A percentile compares a stretch with the other conserved stretches of the same genome.
These are phyloP conservation scores for Hydrotaea cyrtoneurina DNA, from an alignment of 2,888 invertebrate genomes.

Conservation along the genomic window DNA sequence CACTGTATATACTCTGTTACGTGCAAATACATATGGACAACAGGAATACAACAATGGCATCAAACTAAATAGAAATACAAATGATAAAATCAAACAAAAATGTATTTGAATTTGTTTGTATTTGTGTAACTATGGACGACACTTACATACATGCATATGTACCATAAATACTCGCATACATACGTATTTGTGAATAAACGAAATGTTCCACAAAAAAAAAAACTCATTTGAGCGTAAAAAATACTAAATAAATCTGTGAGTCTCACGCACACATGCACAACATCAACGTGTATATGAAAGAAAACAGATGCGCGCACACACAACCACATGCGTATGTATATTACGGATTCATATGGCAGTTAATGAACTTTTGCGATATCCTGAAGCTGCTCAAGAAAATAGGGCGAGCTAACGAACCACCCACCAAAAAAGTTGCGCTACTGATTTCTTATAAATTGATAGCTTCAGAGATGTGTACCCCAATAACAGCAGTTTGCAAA, in stretches of 20 bases:
- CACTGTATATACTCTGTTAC: no score
- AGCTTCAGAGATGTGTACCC: neutral
- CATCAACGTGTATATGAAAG: neutral
- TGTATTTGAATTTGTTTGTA: neutral
- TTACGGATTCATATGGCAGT: neutral
- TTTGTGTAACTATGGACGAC: neutral
- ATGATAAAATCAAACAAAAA: conserved; percentile 3
- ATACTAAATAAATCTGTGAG: conserved; percentile 32
- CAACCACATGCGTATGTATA: neutral
- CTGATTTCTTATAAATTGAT: conserved; percentile 47
- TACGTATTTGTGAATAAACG: neutral
- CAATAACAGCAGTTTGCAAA: neutral
- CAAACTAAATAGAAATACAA: neutral
- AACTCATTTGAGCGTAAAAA: conserved; percentile 30
- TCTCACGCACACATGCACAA: neutral
- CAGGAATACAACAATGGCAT: neutral
- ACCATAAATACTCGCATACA: neutral
- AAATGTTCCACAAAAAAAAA: conserved; percentile 32
- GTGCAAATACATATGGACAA: no score
- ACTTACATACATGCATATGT: neutral
- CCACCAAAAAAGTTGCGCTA: conserved; percentile 10
- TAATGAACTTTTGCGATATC: conserved; percentile 9
- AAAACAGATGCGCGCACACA: neutral
- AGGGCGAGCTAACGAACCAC: neutral
- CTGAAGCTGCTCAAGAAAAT: conserved; percentile 10